Evolutionary conservation across 2,113 vertebrate species (phyloP).

Genomic region (Phaethon lepturus): DNA sequence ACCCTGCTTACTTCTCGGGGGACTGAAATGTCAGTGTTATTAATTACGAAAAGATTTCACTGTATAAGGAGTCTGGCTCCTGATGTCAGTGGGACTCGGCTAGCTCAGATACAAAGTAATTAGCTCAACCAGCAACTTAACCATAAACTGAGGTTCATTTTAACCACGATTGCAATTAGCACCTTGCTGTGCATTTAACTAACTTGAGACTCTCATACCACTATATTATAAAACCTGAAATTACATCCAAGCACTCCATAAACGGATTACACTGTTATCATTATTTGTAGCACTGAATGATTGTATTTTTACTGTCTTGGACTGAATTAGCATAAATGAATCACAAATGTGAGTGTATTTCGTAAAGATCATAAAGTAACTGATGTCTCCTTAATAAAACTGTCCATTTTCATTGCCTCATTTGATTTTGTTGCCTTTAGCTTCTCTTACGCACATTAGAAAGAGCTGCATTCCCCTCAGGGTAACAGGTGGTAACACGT

Average conservation of each 20-base stretch:
- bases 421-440: not conserved
- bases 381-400: not conserved
- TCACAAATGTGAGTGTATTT: not conserved
- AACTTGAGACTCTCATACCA: not conserved
- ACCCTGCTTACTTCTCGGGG: not conserved
- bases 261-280: not conserved
- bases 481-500: not conserved
- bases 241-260: not conserved
- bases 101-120: not conserved
- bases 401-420: not conserved
- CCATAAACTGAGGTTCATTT: not conserved
- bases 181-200: slow-evolving; percentile 19
- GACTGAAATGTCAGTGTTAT: not conserved
- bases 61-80: not conserved
- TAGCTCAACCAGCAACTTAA: not conserved
- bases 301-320: slow-evolving; percentile 17
- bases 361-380: not conserved
- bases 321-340: slow-evolving; percentile 29
- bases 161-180: not conserved
- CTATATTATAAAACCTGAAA: not conserved
- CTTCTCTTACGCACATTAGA: not conserved
- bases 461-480: not conserved
- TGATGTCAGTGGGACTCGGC: not conserved
- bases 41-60: not conserved
- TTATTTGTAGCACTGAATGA: slow-evolving; percentile 20